phyloP scores from a whole-genome alignment of 53 echinoderm and acorn worm species.

The Astropecten irregularis region DNA sequence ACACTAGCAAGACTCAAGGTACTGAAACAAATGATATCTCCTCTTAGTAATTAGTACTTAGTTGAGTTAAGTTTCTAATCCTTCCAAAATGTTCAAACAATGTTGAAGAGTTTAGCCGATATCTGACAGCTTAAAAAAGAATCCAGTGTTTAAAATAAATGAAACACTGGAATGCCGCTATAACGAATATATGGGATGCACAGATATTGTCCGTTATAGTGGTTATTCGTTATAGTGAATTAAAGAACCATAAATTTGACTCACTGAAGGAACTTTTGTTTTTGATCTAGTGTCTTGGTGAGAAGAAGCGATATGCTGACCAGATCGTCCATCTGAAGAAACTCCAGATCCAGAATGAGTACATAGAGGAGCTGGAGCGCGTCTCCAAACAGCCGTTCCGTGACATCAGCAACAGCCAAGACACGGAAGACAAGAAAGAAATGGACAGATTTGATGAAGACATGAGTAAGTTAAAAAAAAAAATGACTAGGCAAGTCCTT shows the following conservation, averaged over 20 bases:
- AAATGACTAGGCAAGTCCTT: neutral
- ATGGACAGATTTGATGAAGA: slow-evolving; percentile 41
- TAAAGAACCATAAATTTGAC: too few species aligned
- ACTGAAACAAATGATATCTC: neutral
- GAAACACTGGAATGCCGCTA: too few species aligned
- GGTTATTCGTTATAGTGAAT: too few species aligned
- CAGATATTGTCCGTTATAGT: too few species aligned
- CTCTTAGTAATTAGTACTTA: neutral
- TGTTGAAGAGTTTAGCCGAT: too few species aligned
- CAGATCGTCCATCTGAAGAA: slow-evolving; percentile 77
- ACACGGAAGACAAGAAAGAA: slow-evolving; percentile 31
- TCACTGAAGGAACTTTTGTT: too few species aligned
- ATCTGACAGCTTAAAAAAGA: too few species aligned
- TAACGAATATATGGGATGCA: too few species aligned
- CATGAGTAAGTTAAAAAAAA: slow-evolving; percentile 23
- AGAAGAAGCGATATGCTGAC: slow-evolving; percentile 73
- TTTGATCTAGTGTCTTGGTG: slow-evolving; percentile 73
- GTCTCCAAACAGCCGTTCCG: slow-evolving; percentile 55
- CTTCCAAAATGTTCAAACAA: too few species aligned
- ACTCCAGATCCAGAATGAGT: slow-evolving; percentile 59
- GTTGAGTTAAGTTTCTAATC: too few species aligned
- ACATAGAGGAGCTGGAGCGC: slow-evolving; percentile 34
- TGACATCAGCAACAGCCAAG: slow-evolving; percentile 60
- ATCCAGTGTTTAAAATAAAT: too few species aligned
- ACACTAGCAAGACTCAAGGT: slow-evolving; percentile 95